Base-by-base conservation (phyloP, 2,113 vertebrate genomes). In the Diglossa brunneiventris region DNA sequence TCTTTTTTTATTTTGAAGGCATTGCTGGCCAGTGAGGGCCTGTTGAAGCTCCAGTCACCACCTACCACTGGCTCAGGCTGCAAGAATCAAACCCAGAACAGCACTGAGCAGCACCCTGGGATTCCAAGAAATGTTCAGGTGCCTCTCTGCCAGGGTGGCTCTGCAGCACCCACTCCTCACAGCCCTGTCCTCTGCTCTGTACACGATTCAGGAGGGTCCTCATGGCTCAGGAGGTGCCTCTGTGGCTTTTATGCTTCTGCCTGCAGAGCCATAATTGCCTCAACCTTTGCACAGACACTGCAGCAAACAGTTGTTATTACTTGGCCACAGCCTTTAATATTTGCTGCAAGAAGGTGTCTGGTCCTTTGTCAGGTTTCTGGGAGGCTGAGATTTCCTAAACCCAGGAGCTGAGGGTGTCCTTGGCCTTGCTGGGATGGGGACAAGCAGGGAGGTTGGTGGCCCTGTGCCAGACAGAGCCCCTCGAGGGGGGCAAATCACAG, bases 401-500 rank as follows among this genome's bases (percentile, higher is more conserved):
- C 13, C 24, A 1, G 63, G 75, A 83, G 27, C 31, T 46, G 85
- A 55, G 13, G 12, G 11, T 26, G 67, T 37, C 37, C 59, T 63
- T 42, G 56, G 39, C 33, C 39, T 24, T 17, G 30, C 1, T 76
- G 66, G 67, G 70, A 72, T n/a, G 52, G 39, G 19, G 35, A 22
- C 1, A 27, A 69, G 13, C 0, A 0, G 63, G 44, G 22, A 35
- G 7, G 20, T 7, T 24, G 68, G 33, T 6, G 20, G 27, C 39
- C 35, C 83, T 5, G 3, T 52, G 49, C 42, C 89, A 90, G 63
- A 37, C 86, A 53, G 17, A 31, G n/a, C 31, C 49, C 50, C 72
- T 89, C 0, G 2, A 46, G 5, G 78, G 78, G 49, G 35, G 27
- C 33, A 72, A 89, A 92, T 67, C 94, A 24, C 31, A 77, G 80